Conservation (phyloP, 1,140 invertebrate species). For the Bombus vancouverensis region DNA sequence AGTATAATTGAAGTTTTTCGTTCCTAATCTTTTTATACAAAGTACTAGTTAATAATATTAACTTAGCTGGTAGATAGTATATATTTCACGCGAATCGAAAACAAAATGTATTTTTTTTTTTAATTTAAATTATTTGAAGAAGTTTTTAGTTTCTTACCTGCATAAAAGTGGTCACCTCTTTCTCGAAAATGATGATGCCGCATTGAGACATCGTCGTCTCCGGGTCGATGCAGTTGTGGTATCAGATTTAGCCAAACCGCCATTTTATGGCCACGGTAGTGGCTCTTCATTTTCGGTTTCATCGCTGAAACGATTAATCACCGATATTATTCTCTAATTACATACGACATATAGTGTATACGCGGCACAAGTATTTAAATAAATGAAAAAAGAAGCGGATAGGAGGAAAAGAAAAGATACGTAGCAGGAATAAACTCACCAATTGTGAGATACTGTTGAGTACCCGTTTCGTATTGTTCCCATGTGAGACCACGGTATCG, state of each 20-base stretch:
- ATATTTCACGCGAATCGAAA: too few species aligned
- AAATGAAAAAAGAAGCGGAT: not conserved
- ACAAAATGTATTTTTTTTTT: too few species aligned
- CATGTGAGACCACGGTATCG: conserved; percentile 85
- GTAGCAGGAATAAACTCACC: conserved; percentile 81
- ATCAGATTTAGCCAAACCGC: conserved; percentile 96
- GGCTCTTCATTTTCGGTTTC: conserved; percentile 89
- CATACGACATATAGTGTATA: rapidly evolving
- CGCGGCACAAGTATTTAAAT: not conserved
- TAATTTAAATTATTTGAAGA: not conserved
- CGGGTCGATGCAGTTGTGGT: conserved; percentile 92
- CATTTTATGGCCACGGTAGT: conserved; percentile 95
- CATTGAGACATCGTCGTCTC: conserved; percentile 88
- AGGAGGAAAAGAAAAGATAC: too few species aligned
- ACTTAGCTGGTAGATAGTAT: too few species aligned
- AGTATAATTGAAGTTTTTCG: too few species aligned
- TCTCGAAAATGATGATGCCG: conserved; percentile 90
- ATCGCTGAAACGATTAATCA: conserved; percentile 82
- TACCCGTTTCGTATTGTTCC: conserved; percentile 89
- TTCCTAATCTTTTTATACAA: too few species aligned
- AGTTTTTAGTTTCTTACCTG: conserved; percentile 81
- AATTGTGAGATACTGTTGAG: conserved; percentile 89
- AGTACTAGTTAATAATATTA: too few species aligned
- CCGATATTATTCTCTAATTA: rapidly evolving
- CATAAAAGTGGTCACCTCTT: conserved; percentile 88